Evolutionary conservation across 1,140 invertebrate genomes (phyloP), one percentile per base, ranked within the genome.

Genomic region (honey bee (Apis mellifera)): DNA sequence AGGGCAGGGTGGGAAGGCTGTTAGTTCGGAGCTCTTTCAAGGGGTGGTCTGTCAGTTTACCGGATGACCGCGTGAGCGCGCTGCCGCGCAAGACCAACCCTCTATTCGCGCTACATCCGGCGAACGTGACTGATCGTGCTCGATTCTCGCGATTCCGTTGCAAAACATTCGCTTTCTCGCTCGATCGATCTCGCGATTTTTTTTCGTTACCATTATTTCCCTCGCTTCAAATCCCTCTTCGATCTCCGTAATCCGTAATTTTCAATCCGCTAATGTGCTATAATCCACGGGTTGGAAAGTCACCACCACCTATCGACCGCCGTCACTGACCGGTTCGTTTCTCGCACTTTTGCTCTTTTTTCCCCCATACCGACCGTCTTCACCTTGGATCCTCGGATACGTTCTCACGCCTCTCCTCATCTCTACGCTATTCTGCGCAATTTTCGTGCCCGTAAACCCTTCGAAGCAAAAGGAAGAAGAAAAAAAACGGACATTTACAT

Each of bases 61-160:
- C 85, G 76, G 86, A 86, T 76, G 81, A 87, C 91, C 90, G 86
- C 88, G 80, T 75, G 90, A 89, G 89, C 71, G 91, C 90, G 90
- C 89, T 92, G 91, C 77, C 89, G 92, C 91, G 91, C 91, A 93
- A 89, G 90, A 92, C 89, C 88, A 88, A 90, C 81, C 82, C 86
- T 90, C 84, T 90, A 93, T 92, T 93, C 91, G 90, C 89, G 90
- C 87, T 85, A 87, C 83, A 90, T 89, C 87, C 89, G 75, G 90
- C 86, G 85, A 90, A 86, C 88, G 74, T 83, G 87, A 73, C 90
- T 86, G 89, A 81, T 82, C 73, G 82, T 76, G 73, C 74, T 80
- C 55, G 59, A 76, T 86, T 78, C 68, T 77, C 69, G 42, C n/a
- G 7, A 71, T n/a, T n/a, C 80, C 65, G 75, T 52, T 69, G 72